Conservation (phyloP, 2,797 vertebrate genomes). For the Gymnopithys bicolor region DNA sequence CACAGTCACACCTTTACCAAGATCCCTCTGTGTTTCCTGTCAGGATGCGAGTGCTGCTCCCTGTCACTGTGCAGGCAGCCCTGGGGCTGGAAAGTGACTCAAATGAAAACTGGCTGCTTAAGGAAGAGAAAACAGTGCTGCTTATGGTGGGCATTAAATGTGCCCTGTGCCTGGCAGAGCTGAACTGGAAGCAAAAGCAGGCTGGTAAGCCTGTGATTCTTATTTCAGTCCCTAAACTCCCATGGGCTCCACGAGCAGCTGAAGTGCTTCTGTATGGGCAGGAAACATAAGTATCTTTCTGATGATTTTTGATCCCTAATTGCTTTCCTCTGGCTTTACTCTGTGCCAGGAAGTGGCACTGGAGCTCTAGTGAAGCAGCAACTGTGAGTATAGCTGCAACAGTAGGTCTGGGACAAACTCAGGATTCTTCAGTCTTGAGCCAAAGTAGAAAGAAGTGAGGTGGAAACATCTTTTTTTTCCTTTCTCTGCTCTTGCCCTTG, state of each 20-base stretch:
- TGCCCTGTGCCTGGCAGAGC: background rate
- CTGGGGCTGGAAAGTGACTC: background rate
- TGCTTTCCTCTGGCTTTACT: background rate
- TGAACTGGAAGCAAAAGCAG: background rate
- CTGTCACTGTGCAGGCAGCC: background rate
- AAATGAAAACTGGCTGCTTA: background rate
- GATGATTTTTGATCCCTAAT: background rate
- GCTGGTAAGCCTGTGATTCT: background rate
- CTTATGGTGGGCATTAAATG: background rate
- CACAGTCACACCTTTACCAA: background rate
- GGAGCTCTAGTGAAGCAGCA: background rate
- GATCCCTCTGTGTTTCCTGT: rapidly evolving
- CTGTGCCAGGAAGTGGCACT: background rate
- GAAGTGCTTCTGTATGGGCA: background rate
- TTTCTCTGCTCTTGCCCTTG: background rate
- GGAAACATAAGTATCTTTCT: background rate
- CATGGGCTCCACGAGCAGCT: background rate
- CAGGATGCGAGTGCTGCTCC: rapidly evolving
- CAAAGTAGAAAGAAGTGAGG: background rate
- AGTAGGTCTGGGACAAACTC: background rate
- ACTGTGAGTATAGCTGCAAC: background rate
- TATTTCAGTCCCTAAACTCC: background rate
- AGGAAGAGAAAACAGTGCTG: background rate
- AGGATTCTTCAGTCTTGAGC: background rate
- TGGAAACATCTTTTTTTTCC: background rate